Evolutionary conservation across 2,113 vertebrate species (phyloP), one percentile per base, ranked within the genome.

Genomic region (Colossoma macropomum): DNA sequence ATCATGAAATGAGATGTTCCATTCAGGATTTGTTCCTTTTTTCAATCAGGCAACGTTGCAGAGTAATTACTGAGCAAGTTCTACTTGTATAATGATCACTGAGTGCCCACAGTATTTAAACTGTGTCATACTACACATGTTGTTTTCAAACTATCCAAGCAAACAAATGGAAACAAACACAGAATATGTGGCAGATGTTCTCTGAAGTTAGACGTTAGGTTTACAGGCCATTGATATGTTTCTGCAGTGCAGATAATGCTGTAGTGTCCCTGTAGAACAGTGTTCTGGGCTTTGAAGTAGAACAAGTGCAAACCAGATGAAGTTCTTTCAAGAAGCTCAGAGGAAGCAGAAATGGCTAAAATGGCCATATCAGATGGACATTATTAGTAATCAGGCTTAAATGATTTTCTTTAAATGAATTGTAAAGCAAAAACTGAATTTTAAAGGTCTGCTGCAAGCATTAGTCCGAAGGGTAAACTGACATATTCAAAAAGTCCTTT

Each of bases 31-130:
- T 34, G 71, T 59, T 68, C 41, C 34, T 32, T 80, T 60, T 75
- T 59, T 25, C 27, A 41, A 34, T 52, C 27, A 38, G 30, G n/a
- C 48, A 56, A 41, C 59, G 38, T 84, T 77, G 63, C 28, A 41
- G 76, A 21, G 27, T 41, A 62, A 75, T 72, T 65, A 71, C 38
- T 84, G 75, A 77, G 54, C 74, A 41, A 77, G 38, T 38, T 59
- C 59, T 59, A 23, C 52, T 77, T 75, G 70, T 54, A 68, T n/a
- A 17, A 68, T 19, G 32, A 19, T 32, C 28, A 32, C 66, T 38
- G 34, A 6, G 1, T 69, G 30, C 9, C 66, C 23, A 23, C 63
- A 19, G 16, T 68, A 82, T 83, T 89, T 91, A 86, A 89, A 87
- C 85, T 82, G 66, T 28, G 54, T 73, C 54, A 50, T 30, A 50